Evolutionary conservation across 2,888 invertebrate genomes (phyloP).

Genomic region (Boloria selene): DNA sequence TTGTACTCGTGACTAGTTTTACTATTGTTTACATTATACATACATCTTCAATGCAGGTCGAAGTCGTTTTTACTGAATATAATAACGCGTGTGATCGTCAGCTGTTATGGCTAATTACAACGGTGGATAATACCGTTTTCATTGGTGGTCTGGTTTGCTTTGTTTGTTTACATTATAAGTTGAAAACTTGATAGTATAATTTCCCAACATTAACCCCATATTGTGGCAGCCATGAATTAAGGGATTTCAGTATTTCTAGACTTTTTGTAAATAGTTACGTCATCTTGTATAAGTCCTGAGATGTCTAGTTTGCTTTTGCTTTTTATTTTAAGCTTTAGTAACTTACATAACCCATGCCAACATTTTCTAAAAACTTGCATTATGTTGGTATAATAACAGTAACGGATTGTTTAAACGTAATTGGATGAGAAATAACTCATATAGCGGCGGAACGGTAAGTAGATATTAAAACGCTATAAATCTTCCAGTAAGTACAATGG

Average conservation of each 20-base stretch:
- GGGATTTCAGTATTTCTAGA: no score
- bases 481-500: conserved; percentile 52
- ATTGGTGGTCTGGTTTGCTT: conserved; percentile 5
- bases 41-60: conserved; percentile 22
- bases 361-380: conserved; percentile 13
- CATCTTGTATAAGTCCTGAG: no score
- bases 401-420: conserved; percentile 31
- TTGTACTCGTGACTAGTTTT: conserved; percentile 12
- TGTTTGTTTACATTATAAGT: not conserved
- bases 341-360: conserved; percentile 20
- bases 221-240: no score
- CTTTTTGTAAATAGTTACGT: no score
- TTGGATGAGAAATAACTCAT: conserved; percentile 36
- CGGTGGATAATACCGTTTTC: conserved; percentile 23
- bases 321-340: no score
- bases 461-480: conserved; percentile 38
- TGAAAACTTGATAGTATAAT: no score
- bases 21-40: conserved; percentile 22
- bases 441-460: conserved; percentile 30
- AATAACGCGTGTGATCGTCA: conserved; percentile 29
- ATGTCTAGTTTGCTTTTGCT: no score
- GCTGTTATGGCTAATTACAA: conserved; percentile 27
- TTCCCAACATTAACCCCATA: no score
- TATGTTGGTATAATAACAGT: conserved; percentile 14
- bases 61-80: conserved; percentile 11